Conservation (phyloP, 2,797 vertebrate species). For the Erethizon dorsatum region DNA sequence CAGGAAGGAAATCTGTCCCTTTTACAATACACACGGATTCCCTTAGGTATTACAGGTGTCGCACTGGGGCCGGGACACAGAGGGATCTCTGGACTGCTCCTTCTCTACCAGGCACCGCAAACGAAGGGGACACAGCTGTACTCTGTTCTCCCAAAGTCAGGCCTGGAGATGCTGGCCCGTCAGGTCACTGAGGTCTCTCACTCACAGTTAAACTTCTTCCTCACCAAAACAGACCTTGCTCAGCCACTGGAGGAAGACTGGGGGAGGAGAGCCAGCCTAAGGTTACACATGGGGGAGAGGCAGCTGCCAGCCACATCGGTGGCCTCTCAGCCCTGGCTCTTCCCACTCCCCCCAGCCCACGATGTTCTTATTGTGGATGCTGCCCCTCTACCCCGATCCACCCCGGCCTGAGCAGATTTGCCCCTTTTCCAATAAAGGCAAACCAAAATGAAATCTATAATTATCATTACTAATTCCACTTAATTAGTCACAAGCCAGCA, state of each 20-base stretch:
- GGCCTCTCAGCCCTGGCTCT: neutral
- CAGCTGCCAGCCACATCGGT: no score
- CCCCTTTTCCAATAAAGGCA: constrained; percentile 88
- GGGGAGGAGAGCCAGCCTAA: fast-evolving
- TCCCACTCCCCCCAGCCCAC: neutral
- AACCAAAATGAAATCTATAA: constrained; percentile 93
- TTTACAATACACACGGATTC: neutral
- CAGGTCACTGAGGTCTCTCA: neutral
- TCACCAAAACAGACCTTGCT: neutral
- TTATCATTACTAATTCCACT: constrained; percentile 94
- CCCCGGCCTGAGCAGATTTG: constrained; percentile 75
- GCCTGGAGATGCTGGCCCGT: neutral
- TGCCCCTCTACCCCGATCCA: constrained; percentile 28
- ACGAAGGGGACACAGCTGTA: fast-evolving
- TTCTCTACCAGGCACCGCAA: fast-evolving
- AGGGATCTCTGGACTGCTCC: neutral
- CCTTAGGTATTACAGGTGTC: neutral
- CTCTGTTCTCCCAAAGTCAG: neutral
- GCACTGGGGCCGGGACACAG: fast-evolving
- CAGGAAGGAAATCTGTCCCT: neutral
- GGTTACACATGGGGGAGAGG: fast-evolving
- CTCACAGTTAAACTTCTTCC: neutral
- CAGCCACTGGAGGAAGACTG: neutral
- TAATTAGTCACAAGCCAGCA: constrained; percentile 94
- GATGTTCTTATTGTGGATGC: neutral